phyloP scores from a whole-genome alignment of 2,113 vertebrate genomes.

The Eurystomus gularis region DNA sequence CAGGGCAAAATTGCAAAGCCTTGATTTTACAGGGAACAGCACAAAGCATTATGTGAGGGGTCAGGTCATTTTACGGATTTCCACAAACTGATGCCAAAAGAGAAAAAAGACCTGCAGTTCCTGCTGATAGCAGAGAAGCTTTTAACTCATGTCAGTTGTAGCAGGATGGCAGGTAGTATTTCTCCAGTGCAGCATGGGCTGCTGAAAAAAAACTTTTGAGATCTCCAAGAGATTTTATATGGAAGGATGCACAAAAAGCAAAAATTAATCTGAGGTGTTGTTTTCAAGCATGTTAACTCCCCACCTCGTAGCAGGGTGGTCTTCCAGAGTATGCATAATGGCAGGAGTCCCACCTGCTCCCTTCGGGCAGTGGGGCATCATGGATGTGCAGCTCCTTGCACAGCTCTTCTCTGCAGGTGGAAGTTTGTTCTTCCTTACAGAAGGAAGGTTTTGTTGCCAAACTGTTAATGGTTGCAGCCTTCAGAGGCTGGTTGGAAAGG shows the following conservation, averaged over 20 bases:
- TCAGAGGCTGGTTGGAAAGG: background rate
- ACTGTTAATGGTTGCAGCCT: background rate
- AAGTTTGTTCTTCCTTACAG: background rate
- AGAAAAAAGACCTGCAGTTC: background rate
- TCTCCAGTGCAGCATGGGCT: background rate
- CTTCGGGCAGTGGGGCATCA: rapidly evolving
- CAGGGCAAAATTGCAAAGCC: background rate
- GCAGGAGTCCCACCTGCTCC: background rate
- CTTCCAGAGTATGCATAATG: background rate
- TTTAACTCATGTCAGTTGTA: background rate
- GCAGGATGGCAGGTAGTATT: background rate
- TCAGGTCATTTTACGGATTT: background rate
- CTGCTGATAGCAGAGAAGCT: background rate
- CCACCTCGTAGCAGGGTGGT: rapidly evolving
- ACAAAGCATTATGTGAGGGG: background rate
- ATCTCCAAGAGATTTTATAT: background rate
- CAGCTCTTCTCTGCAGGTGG: background rate
- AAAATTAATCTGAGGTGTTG: background rate
- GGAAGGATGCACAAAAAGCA: background rate
- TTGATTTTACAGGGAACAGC: background rate
- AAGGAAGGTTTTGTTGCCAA: background rate
- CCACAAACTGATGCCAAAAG: background rate
- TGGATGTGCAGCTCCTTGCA: background rate
- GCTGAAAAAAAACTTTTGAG: background rate
- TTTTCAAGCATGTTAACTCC: background rate